These are phyloP conservation scores for Heterodera schachtii DNA, from an alignment of 1,140 invertebrate species.

Conservation along the genomic window DNA sequence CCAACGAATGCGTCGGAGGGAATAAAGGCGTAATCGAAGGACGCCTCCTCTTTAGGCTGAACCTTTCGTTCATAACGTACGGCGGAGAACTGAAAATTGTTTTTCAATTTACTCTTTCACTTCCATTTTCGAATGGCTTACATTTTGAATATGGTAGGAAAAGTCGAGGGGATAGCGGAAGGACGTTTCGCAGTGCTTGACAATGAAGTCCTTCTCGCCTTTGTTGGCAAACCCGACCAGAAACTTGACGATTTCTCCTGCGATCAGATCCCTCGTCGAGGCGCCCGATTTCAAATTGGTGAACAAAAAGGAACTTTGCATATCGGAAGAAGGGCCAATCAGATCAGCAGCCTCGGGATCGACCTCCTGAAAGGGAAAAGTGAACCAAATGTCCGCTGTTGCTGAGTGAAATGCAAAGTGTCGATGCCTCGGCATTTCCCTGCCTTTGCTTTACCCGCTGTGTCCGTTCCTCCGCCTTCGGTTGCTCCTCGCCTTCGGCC, in stretches of 20 bases:
- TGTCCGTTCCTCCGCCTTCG: conserved; percentile 33
- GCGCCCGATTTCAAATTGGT: conserved; percentile 71
- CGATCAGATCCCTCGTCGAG: conserved; percentile 74
- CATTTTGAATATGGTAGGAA: conserved; percentile 94
- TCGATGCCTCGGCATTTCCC: no score
- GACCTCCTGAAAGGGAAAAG: background rate
- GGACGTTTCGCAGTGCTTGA: conserved; percentile 91
- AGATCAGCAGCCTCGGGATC: conserved; percentile 12
- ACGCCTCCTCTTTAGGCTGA: conserved; percentile 86
- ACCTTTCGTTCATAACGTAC: conserved; percentile 85
- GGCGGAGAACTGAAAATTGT: conserved; percentile 76
- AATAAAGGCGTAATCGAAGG: conserved; percentile 89
- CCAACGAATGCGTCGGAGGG: conserved; percentile 92
- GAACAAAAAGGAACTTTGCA: conserved; percentile 87
- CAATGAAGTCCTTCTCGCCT: conserved; percentile 81
- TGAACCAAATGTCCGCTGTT: no score
- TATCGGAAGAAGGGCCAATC: conserved; percentile 72
- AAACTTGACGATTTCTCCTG: conserved; percentile 87
- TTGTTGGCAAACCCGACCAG: conserved; percentile 94
- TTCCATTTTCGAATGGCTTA: conserved; percentile 47
- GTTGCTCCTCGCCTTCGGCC: conserved; percentile 31
- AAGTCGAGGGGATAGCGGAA: conserved; percentile 98
- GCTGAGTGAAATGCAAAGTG: no score
- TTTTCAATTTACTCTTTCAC: background rate
- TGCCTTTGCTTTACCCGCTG: conserved; percentile 2